Conservation (phyloP, 2,888 invertebrate genomes). For the Cheilosia vulpina region DNA sequence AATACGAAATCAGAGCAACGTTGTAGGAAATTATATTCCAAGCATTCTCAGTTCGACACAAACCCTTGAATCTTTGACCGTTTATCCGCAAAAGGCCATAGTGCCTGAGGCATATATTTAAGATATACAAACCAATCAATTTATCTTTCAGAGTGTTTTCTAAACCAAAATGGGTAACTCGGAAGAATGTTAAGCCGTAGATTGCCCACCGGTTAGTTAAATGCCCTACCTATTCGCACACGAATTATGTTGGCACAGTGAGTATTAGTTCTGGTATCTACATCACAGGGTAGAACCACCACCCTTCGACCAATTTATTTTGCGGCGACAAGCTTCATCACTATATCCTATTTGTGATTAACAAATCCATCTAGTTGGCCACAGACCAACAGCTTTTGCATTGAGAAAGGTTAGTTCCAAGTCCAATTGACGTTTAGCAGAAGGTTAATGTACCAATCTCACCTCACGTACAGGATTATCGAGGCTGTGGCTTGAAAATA, state of each 20-base stretch:
- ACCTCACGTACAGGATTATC: conserved; percentile 13
- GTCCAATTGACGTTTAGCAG: conserved; percentile 31
- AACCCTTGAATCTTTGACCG: too few relatives aligned
- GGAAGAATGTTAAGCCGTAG: conserved; percentile 1
- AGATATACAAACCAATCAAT: too few relatives aligned
- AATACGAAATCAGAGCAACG: too few relatives aligned
- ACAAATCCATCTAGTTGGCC: not conserved
- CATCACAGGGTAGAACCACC: not conserved
- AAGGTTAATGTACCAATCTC: conserved; percentile 50
- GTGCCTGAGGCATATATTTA: too few relatives aligned
- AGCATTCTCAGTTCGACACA: too few relatives aligned
- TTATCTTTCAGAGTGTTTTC: not conserved
- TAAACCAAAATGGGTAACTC: not conserved
- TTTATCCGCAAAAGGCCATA: too few relatives aligned
- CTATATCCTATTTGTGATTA: not conserved
- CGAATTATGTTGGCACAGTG: not conserved
- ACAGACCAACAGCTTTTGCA: conserved; percentile 38
- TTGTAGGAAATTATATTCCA: too few relatives aligned
- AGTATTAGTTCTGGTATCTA: not conserved
- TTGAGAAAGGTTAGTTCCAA: conserved; percentile 63
- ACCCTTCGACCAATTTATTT: not conserved
- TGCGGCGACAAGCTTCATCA: not conserved
- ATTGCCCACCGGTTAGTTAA: conserved; percentile 20
- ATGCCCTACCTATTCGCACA: not conserved
- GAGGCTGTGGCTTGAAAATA: conserved; percentile 23